Base-by-base conservation (phyloP, 2,888 invertebrate genomes). In the Ischnura elegans region DNA sequence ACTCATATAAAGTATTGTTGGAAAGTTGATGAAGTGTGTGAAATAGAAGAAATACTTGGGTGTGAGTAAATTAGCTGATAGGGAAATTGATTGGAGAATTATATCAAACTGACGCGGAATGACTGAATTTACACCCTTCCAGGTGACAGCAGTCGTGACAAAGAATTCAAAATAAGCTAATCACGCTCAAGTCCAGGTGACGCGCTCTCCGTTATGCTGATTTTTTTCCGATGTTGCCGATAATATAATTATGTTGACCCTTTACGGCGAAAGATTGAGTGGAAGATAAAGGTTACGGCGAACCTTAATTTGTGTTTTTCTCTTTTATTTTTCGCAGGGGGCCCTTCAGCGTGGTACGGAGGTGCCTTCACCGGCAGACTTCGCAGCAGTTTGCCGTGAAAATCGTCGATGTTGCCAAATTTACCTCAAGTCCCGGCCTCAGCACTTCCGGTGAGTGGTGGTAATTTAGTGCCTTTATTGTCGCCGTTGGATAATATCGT, bases 331-430 rank as follows among this genome's bases (percentile, higher is more conserved):
- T 96, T 96, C 76, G 3, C 96, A 98, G 98, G 97, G 99, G 99
- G 95, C 99, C 99, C 95, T 99, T 99, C 97, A 99, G 99, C 96
- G 97, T 99, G 96, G 99, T 99, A 94, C 97, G 99, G 95, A 97
- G 99, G 96, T 99, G 99, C 96, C 98, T 99, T 95, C 99, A 99
- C 96, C 97, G 99, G 94, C 98, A 99, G 96, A 99, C 99, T 25
- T 98, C 97, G 93, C 99, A 99, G 96, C 99, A 99, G 96, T 99
- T 99, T 97, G 99, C 99, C 94, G 99, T 99, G 95, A 99, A 99
- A 97, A 99, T 99, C 95, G 99, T 99, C 95, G 99, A 99, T 96
- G 99, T 99, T 94, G 99, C 99, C 95, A 98, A 99, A 96, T 99
- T 99, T 96, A 99, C 99, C 94, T 98, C 99, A 93, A 99, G 99